phyloP scores from a whole-genome alignment of 2,113 vertebrate genomes.

The Brachypodius melanocephalos region DNA sequence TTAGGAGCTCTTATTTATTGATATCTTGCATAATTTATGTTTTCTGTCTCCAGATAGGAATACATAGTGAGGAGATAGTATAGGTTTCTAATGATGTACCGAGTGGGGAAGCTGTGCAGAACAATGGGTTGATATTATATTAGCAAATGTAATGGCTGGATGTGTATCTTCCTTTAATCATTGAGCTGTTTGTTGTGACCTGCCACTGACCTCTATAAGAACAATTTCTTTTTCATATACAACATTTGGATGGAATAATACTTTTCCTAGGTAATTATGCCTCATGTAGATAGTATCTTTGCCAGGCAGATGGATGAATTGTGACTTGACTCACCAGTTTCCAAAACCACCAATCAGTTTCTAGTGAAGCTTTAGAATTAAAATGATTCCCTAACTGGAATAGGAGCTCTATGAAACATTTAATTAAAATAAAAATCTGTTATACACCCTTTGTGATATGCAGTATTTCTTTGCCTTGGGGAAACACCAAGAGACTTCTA shows the following conservation, averaged over 20 bases:
- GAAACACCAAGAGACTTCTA: background rate
- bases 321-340: background rate
- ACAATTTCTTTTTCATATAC: background rate
- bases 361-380: background rate
- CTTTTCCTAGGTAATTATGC: slow-evolving; percentile 6
- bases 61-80: background rate
- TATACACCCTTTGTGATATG: background rate
- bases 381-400: slow-evolving; percentile 1
- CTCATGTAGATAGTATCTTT: background rate
- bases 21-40: slow-evolving; percentile 77
- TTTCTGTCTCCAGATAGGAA: slow-evolving; percentile 28
- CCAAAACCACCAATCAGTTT: background rate
- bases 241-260: background rate
- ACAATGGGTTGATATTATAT: background rate
- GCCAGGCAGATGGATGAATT: background rate
- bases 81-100: background rate
- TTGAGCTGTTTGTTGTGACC: slow-evolving; percentile 39
- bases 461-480: slow-evolving; percentile 34
- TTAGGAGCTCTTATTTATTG: slow-evolving; percentile 84
- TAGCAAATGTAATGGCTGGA: background rate
- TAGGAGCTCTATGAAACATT: background rate
- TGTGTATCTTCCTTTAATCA: slow-evolving; percentile 1
- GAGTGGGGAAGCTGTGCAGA: background rate
- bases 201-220: slow-evolving; percentile 11
- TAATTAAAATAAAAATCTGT: slow-evolving; percentile 45